Evolutionary conservation across 1,140 invertebrate genomes (phyloP).

Genomic region (Panulirus ornatus): DNA sequence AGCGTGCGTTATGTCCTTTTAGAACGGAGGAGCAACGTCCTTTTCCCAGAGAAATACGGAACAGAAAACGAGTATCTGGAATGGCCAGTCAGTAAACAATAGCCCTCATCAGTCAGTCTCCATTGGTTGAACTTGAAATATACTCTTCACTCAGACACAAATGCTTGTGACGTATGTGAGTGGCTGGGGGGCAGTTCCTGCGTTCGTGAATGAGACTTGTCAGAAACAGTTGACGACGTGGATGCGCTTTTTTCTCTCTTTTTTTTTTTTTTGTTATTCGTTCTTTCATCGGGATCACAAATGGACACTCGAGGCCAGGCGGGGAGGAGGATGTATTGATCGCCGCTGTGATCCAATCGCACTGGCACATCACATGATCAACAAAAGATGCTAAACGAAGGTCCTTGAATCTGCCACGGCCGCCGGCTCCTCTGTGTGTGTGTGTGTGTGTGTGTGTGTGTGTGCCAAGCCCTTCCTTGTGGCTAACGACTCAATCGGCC

Average conservation of each 20-base stretch:
- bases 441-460: too few species aligned
- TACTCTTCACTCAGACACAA: conserved; percentile 10
- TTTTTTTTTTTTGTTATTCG: not conserved
- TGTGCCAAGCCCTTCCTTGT: not conserved
- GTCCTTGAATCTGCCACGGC: not conserved
- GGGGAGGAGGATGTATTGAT: not conserved
- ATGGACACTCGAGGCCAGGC: conserved; percentile 34
- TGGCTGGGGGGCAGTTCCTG: conserved; percentile 8
- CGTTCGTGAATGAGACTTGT: conserved; percentile 38
- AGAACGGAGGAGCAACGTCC: too few species aligned
- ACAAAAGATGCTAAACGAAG: not conserved
- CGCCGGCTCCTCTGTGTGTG: not conserved
- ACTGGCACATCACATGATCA: not conserved
- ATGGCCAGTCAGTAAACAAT: conserved; percentile 8
- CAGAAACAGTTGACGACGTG: conserved; percentile 43
- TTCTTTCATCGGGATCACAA: not conserved
- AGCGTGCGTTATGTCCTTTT: too few species aligned
- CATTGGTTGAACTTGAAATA: not conserved
- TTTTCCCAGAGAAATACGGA: too few species aligned
- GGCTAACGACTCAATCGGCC: conserved; percentile 54
- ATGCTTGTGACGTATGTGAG: conserved; percentile 21
- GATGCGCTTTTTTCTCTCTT: conserved; percentile 32
- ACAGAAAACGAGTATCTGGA: not conserved
- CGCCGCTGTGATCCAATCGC: not conserved
- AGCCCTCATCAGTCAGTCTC: not conserved